Evolutionary conservation across 2,797 vertebrate genomes (phyloP), one percentile per base, ranked within the genome.

Genomic region (Myotis daubentonii): DNA sequence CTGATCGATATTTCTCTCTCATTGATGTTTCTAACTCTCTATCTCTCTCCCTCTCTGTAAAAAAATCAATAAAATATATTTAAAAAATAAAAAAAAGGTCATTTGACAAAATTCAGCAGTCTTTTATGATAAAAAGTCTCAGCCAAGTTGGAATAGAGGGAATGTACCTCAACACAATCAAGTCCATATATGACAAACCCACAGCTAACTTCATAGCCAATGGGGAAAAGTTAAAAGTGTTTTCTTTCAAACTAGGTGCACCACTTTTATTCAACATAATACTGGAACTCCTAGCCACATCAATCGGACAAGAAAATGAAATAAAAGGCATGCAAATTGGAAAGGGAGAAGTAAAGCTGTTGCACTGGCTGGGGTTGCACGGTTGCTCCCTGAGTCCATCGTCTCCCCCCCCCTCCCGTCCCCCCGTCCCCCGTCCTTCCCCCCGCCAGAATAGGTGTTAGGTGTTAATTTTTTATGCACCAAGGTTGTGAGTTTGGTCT

Each of bases 401-500:
- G 38, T 38, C 38, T 1, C 6, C 38, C 38, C 38, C 38, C 38
- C 38, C 5, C 4, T 7, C 41, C 41, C 41, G 8, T 1, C 1
- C 8, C 41, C 41, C 41, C 41, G 6, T 1, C 8, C 1, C 1
- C 41, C 8, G 1, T 6, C 38, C 38, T 6, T 6, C 6, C 6
- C 38, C 38, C 41, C 8, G 41, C 41, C 41, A 44, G 41, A 44
- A 9, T 44, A 44, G 41, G 8, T 44, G 41, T 44, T 44, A 9
- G 41, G 8, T 44, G 41, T 44, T 44, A 44, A 44, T 44, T 44
- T 44, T 44, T 44, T 44, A 44, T 60, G 25, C 11, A 60, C 11
- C 25, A 60, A 28, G 57, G 23, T 28, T 60, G 57, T 60, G 57
- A 25, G 57, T 60, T 60, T 60, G 57, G 57, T 60, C 25, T 13